Evolutionary conservation across 2,797 vertebrate species (phyloP), one percentile per base, ranked within the genome.

Genomic region (Cygnus olor): DNA sequence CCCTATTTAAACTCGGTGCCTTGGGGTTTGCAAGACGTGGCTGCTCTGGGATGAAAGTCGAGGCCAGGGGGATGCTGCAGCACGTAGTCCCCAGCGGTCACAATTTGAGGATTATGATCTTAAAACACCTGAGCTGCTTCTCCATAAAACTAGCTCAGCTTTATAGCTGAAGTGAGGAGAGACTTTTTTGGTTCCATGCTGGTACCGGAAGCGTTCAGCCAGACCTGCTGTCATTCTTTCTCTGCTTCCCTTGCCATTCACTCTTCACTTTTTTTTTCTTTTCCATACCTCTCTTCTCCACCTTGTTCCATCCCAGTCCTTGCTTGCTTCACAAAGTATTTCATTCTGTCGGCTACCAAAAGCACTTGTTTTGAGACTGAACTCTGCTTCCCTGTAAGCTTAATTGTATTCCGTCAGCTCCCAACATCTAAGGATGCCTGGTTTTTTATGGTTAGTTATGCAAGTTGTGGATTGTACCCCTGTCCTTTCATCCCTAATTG

Each of bases 371-470:
- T 91, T 88, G 38, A 69, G 16, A 40, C 24, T 10, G 2, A 88
- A 65, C 57, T 92, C 9, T 82, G 6, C 32, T 90, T 90, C n/a
- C 40, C 15, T 65, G 8, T 20, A 68, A 51, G 24, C 70, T 70
- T 77, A 71, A 65, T 58, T 74, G 45, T 85, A 34, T 85, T 85
- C 45, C 20, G 25, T 78, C 19, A n/a, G 42, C 79, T 88, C 27
- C 65, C 38, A 60, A 4, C 61, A 70, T 93, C 63, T 84, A 51
- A 91, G 40, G 34, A 76, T 88, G 24, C 49, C 16, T 72, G 34
- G 38, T 38, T 38, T 78, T 89, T 85, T 68, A 45, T 85, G 44
- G 73, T 81, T 91, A 63, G 70, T 91, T 96, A 47, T 90, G 56
- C 64, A 89, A 86, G 47, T 36, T 80, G 54, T 84, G 60, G 80